Evolutionary conservation across 2,888 invertebrate species (phyloP).

Genomic region (Entomobrya multifasciata): DNA sequence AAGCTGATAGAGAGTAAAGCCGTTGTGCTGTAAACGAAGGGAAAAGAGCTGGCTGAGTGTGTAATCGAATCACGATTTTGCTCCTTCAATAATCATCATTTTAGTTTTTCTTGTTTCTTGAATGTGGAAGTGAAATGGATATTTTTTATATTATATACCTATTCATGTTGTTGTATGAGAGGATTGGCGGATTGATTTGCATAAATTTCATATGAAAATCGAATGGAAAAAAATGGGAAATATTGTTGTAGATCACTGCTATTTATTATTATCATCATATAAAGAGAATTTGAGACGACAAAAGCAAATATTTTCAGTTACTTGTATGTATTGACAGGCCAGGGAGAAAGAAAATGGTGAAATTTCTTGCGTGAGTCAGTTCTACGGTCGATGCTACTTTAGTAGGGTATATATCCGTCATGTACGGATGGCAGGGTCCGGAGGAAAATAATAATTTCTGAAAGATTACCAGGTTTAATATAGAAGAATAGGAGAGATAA

Average conservation of each 20-base stretch:
- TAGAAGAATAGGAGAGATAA: not conserved
- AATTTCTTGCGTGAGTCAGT: not conserved
- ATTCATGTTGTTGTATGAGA: not conserved
- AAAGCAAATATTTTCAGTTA: not conserved
- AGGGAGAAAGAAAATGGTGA: slow-evolving; percentile 26
- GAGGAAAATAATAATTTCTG: slow-evolving; percentile 65
- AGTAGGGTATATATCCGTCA: no score
- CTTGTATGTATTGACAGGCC: no score
- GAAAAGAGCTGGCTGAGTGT: not conserved
- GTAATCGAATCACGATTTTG: slow-evolving; percentile 37
- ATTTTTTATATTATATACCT: not conserved
- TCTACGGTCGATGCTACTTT: no score
- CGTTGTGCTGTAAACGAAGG: no score
- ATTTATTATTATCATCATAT: slow-evolving; percentile 51
- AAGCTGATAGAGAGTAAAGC: no score
- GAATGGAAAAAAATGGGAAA: slow-evolving; percentile 11
- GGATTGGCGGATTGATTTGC: slow-evolving; percentile 43
- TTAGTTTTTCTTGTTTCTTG: slow-evolving; percentile 9
- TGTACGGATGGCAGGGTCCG: not conserved
- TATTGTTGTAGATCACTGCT: slow-evolving; percentile 52
- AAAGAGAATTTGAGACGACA: not conserved
- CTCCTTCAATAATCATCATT: no score
- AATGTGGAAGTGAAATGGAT: not conserved
- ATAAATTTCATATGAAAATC: slow-evolving; percentile 67
- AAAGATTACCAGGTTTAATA: slow-evolving; percentile 51